These are phyloP conservation scores for Oxyura jamaicensis DNA, from an alignment of 2,113 vertebrate genomes.

Conservation along the genomic window DNA sequence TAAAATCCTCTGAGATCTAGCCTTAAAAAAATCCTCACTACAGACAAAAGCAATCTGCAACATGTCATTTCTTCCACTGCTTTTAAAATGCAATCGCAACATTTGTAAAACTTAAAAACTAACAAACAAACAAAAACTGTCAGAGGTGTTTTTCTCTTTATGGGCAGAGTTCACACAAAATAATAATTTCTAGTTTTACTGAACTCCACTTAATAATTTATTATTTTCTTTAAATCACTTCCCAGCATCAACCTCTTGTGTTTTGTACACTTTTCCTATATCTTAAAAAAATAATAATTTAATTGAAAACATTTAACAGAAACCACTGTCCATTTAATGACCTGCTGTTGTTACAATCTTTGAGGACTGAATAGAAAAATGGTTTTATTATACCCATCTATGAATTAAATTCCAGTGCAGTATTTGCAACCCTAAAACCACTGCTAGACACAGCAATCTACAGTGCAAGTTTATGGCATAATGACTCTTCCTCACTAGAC, in stretches of 20 bases:
- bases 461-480: background rate
- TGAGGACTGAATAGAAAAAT: background rate
- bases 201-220: background rate
- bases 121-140: background rate
- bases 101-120: background rate
- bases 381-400: background rate
- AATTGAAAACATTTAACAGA: background rate
- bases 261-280: background rate
- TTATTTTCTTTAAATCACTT: background rate
- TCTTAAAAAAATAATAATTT: accelerated
- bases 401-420: background rate
- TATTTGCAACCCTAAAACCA: background rate
- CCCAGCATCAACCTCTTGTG: background rate
- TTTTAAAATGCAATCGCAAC: background rate
- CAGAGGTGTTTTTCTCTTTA: background rate
- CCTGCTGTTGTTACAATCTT: background rate
- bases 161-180: background rate
- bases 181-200: background rate
- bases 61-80: background rate
- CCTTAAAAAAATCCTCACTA: background rate
- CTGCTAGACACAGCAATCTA: background rate
- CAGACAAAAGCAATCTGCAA: background rate
- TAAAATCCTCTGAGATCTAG: background rate
- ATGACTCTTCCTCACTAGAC: background rate
- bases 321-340: background rate